Percentiles rank a stretch among this genome's conserved stretches.
These are phyloP conservation scores for Microcaecilia unicolor DNA, from an alignment of 2,797 vertebrate species.

Conservation along the genomic window DNA sequence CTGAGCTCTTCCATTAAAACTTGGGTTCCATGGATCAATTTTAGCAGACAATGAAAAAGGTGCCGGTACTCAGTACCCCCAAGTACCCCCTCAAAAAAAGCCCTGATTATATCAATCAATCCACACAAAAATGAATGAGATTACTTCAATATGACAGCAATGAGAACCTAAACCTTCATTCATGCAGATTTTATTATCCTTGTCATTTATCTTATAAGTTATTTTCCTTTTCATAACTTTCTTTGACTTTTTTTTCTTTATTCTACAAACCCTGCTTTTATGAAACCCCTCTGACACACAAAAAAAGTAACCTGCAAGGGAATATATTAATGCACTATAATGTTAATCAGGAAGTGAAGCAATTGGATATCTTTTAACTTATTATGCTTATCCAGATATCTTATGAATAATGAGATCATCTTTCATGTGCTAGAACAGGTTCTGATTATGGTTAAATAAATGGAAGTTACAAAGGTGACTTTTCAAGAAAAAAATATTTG, in stretches of 20 bases:
- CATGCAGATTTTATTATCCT: not conserved
- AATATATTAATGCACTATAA: not conserved
- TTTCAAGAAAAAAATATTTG: conserved; percentile 41
- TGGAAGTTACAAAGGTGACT: conserved; percentile 44
- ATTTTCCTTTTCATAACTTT: too few species aligned
- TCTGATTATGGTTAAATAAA: conserved; percentile 51
- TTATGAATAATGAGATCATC: conserved; percentile 47
- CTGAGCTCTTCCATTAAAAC: too few species aligned
- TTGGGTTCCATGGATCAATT: too few species aligned
- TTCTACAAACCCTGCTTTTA: not conserved
- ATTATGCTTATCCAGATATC: conserved; percentile 34
- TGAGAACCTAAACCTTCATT: too few species aligned
- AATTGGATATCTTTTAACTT: conserved; percentile 40
- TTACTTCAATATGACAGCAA: too few species aligned
- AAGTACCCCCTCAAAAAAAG: too few species aligned
- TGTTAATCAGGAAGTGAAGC: conserved; percentile 2
- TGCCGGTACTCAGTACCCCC: too few species aligned
- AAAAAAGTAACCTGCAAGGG: not conserved
- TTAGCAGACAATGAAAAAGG: too few species aligned
- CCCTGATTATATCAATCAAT: too few species aligned
- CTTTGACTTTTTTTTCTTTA: not conserved
- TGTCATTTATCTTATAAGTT: not conserved
- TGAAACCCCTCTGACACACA: too few species aligned
- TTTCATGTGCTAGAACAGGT: conserved; percentile 42
- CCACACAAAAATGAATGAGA: too few species aligned